Conservation (phyloP, 1,140 invertebrate species). For the Caenorhabditis inopinata region DNA sequence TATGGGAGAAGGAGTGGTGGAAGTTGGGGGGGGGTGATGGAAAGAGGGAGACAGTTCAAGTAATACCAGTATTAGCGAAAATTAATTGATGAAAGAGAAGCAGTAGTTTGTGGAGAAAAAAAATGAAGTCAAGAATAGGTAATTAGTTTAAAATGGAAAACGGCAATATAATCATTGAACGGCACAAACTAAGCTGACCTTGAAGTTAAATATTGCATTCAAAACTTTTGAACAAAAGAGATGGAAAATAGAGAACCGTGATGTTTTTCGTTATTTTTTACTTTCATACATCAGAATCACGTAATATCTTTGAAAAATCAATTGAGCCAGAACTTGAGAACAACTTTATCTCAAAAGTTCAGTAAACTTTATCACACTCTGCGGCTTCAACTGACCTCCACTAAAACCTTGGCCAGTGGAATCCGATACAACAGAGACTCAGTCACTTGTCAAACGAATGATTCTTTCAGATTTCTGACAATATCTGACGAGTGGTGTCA, state of each 20-base stretch:
- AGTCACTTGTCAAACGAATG: slow-evolving; percentile 9
- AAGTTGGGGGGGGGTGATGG: neutral
- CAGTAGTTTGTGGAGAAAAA: neutral
- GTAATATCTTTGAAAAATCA: too few species aligned
- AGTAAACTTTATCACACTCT: neutral
- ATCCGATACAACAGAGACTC: too few species aligned
- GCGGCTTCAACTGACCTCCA: neutral
- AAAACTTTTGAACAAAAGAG: neutral
- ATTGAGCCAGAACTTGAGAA: too few species aligned
- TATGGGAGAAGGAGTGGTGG: neutral
- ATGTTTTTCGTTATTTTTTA: too few species aligned
- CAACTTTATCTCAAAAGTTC: too few species aligned
- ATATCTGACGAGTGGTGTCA: slow-evolving; percentile 29
- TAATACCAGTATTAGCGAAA: slow-evolving; percentile 24
- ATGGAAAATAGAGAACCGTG: neutral
- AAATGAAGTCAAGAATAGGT: neutral
- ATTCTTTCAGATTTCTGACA: neutral
- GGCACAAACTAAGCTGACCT: neutral
- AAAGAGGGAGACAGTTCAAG: slow-evolving; percentile 10
- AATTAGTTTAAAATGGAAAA: slow-evolving; percentile 8
- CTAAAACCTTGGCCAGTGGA: neutral
- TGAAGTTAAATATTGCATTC: neutral
- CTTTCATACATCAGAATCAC: too few species aligned
- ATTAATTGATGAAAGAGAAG: neutral
- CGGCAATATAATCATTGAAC: neutral